phyloP scores from a whole-genome alignment of 2,888 invertebrate genomes.

The Tineola bisselliella region DNA sequence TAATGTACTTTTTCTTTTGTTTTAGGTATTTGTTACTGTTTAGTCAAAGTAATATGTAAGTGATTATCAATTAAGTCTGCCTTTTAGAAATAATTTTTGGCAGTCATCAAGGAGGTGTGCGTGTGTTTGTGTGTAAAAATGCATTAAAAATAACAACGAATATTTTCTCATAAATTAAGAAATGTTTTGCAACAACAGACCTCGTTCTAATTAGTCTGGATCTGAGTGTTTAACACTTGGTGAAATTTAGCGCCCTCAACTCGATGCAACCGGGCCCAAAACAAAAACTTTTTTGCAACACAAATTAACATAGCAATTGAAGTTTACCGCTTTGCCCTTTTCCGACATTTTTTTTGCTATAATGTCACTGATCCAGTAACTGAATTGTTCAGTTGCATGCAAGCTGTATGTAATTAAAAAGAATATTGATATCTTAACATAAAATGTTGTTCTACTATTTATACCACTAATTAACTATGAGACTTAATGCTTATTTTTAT shows the following conservation, averaged over 20 bases:
- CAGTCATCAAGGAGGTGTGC: too few relatives aligned
- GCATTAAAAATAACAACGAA: neutral
- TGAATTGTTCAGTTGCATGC: too few relatives aligned
- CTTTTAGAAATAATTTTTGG: too few relatives aligned
- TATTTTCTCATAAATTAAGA: conserved; percentile 35
- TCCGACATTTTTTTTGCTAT: neutral
- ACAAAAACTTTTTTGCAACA: neutral
- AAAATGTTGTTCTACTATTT: too few relatives aligned
- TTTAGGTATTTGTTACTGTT: neutral
- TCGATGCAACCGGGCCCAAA: neutral
- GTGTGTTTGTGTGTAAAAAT: neutral
- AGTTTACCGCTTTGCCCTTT: neutral
- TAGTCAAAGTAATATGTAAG: too few relatives aligned
- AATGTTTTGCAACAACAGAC: conserved; percentile 42
- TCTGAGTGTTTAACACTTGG: conserved; percentile 44
- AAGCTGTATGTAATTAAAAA: too few relatives aligned
- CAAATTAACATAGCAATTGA: neutral
- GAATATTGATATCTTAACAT: too few relatives aligned
- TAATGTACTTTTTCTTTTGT: neutral
- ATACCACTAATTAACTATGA: too few relatives aligned
- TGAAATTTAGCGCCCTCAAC: conserved; percentile 33
- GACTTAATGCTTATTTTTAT: too few relatives aligned
- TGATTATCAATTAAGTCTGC: too few relatives aligned
- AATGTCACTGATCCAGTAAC: neutral
- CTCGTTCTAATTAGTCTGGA: conserved; percentile 50